Conservation (phyloP, 2,888 invertebrate species). For the Crepidodera aurea region DNA sequence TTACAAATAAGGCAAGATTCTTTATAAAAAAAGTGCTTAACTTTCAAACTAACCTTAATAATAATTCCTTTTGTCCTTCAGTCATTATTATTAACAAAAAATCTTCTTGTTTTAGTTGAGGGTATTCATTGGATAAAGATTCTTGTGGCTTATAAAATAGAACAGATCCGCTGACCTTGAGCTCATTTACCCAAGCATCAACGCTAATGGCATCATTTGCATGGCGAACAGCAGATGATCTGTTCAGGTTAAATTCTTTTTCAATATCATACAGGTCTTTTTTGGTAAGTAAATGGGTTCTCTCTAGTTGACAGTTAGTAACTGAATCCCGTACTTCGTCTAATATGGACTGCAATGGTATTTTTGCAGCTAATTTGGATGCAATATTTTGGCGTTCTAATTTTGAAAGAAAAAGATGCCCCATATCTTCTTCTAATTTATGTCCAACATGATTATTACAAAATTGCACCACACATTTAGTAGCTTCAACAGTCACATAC, state of each 20-base stretch:
- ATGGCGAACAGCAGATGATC: not conserved
- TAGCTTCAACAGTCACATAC: too few species aligned
- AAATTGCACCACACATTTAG: not conserved
- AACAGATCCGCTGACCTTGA: not conserved
- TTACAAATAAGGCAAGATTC: too few species aligned
- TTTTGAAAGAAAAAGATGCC: not conserved
- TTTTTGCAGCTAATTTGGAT: not conserved
- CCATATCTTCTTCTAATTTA: not conserved
- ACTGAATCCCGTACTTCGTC: not conserved
- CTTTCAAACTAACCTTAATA: too few species aligned
- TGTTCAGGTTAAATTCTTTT: not conserved
- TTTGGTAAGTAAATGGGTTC: not conserved
- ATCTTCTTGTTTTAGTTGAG: conserved; percentile 35
- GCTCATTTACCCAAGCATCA: not conserved
- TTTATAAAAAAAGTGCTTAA: too few species aligned
- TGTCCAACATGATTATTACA: not conserved
- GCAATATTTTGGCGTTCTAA: not conserved
- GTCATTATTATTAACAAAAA: conserved; percentile 43
- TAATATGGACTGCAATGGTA: not conserved
- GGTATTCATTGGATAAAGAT: not conserved
- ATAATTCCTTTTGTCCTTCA: conserved; percentile 26
- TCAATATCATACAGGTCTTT: not conserved
- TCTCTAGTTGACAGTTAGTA: not conserved
- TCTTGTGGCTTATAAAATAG: conserved; percentile 5
- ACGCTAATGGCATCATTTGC: not conserved